phyloP scores from a whole-genome alignment of 2,113 vertebrate genomes.

The Lynx canadensis region DNA sequence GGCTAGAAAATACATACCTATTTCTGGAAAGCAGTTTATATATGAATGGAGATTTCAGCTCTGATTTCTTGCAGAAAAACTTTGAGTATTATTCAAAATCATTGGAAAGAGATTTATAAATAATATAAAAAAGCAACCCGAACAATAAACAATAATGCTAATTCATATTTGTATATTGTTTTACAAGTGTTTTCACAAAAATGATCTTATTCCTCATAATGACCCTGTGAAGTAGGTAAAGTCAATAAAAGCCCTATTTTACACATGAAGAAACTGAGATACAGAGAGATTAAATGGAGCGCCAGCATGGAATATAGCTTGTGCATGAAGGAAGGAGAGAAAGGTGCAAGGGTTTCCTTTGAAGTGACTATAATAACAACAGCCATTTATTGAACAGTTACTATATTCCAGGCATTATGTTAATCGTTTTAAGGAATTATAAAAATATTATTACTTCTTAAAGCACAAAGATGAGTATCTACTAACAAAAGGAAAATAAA shows the following conservation, averaged over 20 bases:
- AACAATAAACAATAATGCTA: not conserved
- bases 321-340: not conserved
- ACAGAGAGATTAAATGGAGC: not conserved
- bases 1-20: not conserved
- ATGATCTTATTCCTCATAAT: not conserved
- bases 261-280: not conserved
- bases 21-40: conserved; percentile 12
- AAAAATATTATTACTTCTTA: conserved; percentile 11
- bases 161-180: not conserved
- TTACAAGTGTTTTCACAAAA: not conserved
- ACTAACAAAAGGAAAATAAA: not conserved
- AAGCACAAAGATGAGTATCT: not conserved
- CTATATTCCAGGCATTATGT: not conserved
- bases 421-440: not conserved
- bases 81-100: not conserved
- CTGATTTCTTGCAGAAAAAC: conserved; percentile 41
- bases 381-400: not conserved
- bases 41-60: not conserved
- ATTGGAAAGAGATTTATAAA: conserved; percentile 20
- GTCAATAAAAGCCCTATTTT: conserved; percentile 15
- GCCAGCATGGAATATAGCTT: not conserved
- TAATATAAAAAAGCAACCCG: not conserved
- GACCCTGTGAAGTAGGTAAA: not conserved
- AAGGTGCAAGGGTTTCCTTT: not conserved
- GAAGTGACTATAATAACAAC: not conserved